A percentile compares a stretch with the other conserved stretches of the same genome.
These are phyloP conservation scores for Chrysopilus asiliformis DNA, from an alignment of 2,888 invertebrate genomes.

Conservation along the genomic window DNA sequence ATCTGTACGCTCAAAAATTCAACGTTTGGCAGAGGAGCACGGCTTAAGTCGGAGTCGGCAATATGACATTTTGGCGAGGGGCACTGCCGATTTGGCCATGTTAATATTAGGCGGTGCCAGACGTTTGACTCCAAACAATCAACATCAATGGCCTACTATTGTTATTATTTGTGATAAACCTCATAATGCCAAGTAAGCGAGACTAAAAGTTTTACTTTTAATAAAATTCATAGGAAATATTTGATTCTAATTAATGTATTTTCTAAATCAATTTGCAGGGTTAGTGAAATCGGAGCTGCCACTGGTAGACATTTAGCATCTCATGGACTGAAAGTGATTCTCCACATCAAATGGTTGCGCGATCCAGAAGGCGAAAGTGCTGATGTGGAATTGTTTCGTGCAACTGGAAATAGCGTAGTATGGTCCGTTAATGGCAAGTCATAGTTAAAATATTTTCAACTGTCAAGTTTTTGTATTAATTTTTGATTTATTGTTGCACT, in stretches of 20 bases:
- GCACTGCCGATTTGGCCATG: constrained; percentile 70
- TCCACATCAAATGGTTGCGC: constrained; percentile 42
- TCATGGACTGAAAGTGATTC: constrained; percentile 62
- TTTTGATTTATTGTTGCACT: constrained; percentile 1
- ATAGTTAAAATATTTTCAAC: background rate
- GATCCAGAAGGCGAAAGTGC: constrained; percentile 38
- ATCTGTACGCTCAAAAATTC: constrained; percentile 51
- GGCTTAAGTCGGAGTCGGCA: constrained; percentile 54
- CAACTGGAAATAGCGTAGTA: constrained; percentile 47
- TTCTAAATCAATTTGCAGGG: constrained; percentile 16
- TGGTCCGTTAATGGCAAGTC: constrained; percentile 36
- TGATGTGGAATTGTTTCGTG: constrained; percentile 52
- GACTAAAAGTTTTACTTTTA: background rate
- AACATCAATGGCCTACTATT: constrained; percentile 76
- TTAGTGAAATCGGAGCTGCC: constrained; percentile 54
- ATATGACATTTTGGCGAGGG: constrained; percentile 67
- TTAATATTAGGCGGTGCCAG: constrained; percentile 74
- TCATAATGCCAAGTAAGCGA: constrained; percentile 37
- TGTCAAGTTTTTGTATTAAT: background rate
- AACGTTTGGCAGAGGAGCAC: constrained; percentile 50
- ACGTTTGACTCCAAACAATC: constrained; percentile 70
- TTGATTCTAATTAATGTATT: background rate
- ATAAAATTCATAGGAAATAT: background rate
- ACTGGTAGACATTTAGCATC: constrained; percentile 68
- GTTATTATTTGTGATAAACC: constrained; percentile 60